Evolutionary conservation across 2,797 vertebrate species (phyloP).

Genomic region (Morus bassanus): DNA sequence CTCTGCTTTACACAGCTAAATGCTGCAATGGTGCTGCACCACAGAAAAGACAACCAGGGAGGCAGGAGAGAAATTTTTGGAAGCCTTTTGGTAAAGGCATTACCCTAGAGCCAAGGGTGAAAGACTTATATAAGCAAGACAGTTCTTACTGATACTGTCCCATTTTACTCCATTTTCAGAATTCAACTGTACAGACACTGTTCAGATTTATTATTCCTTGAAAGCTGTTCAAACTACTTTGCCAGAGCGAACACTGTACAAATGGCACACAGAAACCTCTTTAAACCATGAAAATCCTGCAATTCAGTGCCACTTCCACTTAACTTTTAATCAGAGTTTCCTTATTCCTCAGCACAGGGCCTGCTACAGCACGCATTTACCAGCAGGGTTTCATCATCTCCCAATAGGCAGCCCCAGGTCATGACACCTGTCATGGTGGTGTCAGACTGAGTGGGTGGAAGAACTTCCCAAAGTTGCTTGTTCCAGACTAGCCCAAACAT

Average conservation of each 20-base stretch:
- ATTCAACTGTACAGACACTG: background rate
- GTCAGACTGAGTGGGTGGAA: slow-evolving; percentile 58
- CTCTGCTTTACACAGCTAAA: background rate
- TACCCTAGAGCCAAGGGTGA: background rate
- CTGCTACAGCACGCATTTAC: slow-evolving; percentile 6
- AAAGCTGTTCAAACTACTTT: background rate
- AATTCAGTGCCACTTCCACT: background rate
- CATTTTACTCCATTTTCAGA: background rate
- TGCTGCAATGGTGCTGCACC: background rate
- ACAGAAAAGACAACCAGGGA: background rate
- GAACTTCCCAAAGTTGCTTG: slow-evolving; percentile 37
- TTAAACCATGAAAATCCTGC: background rate
- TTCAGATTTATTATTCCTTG: background rate
- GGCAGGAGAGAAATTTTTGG: background rate
- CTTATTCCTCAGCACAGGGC: background rate
- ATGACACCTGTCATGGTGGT: slow-evolving; percentile 46
- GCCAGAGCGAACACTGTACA: background rate
- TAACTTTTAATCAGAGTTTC: background rate
- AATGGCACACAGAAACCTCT: background rate
- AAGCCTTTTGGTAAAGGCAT: background rate
- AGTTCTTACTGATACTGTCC: background rate
- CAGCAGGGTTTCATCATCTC: slow-evolving; percentile 26
- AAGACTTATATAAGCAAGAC: background rate
- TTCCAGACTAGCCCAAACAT: slow-evolving; percentile 47
- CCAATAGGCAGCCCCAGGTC: background rate